phyloP scores from a whole-genome alignment of 1,140 invertebrate species.

The Procambarus virginalis region DNA sequence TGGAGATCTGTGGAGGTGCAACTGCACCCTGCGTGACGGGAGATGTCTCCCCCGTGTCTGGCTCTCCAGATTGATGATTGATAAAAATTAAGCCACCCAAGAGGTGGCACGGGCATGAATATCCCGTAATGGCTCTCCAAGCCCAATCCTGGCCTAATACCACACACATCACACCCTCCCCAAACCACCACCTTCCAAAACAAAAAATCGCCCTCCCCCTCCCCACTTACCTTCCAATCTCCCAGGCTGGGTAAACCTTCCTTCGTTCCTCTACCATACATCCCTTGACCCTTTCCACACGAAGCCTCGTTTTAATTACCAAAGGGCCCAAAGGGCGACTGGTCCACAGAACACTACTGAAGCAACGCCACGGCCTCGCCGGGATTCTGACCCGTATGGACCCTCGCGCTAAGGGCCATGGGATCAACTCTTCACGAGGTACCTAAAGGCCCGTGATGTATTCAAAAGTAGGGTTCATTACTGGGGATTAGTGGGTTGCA shows the following conservation, averaged over 20 bases:
- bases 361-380: background rate
- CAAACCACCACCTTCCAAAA: background rate
- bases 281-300: constrained; percentile 45
- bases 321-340: background rate
- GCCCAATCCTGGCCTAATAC: background rate
- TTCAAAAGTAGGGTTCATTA: constrained; percentile 58
- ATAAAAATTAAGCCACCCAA: no score
- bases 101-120: no score
- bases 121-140: no score
- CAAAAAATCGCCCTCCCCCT: background rate
- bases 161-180: background rate
- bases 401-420: background rate
- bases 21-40: no score
- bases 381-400: background rate
- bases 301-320: constrained; percentile 52
- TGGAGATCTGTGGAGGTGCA: no score
- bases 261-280: constrained; percentile 5
- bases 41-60: no score
- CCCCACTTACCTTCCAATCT: background rate
- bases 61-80: no score
- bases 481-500: constrained; percentile 46
- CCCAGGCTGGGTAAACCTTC: background rate
- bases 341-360: background rate
- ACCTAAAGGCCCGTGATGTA: constrained; percentile 41
- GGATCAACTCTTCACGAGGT: background rate